Evolutionary conservation across 2,113 vertebrate species (phyloP).

Genomic region (Ageneiosus marmoratus): DNA sequence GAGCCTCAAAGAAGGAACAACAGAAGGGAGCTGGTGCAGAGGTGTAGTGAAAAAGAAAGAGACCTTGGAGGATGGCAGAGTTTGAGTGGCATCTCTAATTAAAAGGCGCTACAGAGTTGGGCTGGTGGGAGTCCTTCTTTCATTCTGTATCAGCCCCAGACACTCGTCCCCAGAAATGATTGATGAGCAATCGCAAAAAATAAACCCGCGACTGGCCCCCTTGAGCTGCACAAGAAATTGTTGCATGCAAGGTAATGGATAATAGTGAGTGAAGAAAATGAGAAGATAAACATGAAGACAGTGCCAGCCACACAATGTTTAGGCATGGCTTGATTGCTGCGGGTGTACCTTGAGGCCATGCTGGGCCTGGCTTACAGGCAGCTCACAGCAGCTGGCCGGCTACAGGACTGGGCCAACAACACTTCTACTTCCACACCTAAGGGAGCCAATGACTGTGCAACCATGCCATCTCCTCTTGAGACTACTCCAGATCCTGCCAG

Average conservation of each 20-base stretch:
- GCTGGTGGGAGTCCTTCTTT: slow-evolving; percentile 63
- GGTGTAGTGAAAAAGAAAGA: slow-evolving; percentile 29
- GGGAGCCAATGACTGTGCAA: slow-evolving; percentile 36
- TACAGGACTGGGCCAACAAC: slow-evolving; percentile 61
- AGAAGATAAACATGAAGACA: slow-evolving; percentile 61
- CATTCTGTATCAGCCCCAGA: slow-evolving; percentile 64
- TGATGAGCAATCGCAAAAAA: slow-evolving; percentile 77
- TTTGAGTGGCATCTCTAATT: slow-evolving; percentile 79
- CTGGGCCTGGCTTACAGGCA: slow-evolving; percentile 63
- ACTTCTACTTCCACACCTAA: slow-evolving; percentile 58
- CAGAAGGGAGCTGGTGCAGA: slow-evolving; percentile 21
- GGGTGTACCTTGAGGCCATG: slow-evolving; percentile 41
- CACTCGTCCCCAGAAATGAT: slow-evolving; percentile 70
- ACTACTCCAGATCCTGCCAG: slow-evolving; percentile 65
- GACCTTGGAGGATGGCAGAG: slow-evolving; percentile 56
- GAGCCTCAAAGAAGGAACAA: background rate
- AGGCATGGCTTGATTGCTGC: slow-evolving; percentile 45
- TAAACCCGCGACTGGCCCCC: slow-evolving; percentile 68
- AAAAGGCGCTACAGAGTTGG: slow-evolving; percentile 72
- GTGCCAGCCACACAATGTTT: slow-evolving; percentile 59
- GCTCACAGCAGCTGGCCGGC: slow-evolving; percentile 58
- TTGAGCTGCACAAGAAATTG: slow-evolving; percentile 69
- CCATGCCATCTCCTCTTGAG: slow-evolving; percentile 64
- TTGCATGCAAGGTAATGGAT: slow-evolving; percentile 71
- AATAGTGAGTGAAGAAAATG: slow-evolving; percentile 57